Conservation (phyloP, 2,113 vertebrate species). For the Tachysurus vachellii region DNA sequence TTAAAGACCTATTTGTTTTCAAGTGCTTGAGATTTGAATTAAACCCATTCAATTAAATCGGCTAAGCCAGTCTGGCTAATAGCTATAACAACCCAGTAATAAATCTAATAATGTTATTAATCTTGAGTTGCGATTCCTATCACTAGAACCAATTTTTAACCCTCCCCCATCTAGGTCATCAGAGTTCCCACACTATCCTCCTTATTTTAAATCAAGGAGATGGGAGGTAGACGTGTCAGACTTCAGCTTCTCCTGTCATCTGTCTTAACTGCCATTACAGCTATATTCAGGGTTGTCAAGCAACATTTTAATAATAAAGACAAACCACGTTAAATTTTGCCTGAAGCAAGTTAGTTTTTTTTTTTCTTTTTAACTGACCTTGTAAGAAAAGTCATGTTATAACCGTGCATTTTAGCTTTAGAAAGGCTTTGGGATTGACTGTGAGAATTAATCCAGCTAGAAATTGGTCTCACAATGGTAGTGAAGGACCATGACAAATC, state of each 20-base stretch:
- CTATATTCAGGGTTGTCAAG: background rate
- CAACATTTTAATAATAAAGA: background rate
- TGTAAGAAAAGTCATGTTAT: constrained; percentile 5
- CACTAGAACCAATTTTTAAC: background rate
- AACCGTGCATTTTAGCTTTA: background rate
- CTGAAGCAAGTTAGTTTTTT: background rate
- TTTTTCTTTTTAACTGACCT: background rate
- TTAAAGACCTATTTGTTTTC: background rate
- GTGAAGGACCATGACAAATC: background rate
- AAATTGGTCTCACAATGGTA: background rate
- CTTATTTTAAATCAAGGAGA: background rate
- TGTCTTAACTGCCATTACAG: background rate
- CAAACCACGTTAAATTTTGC: background rate
- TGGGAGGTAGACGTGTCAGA: background rate
- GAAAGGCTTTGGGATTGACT: background rate
- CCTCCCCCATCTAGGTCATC: background rate
- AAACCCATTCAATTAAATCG: background rate
- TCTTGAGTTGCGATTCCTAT: background rate
- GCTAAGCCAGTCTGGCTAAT: background rate
- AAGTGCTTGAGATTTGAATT: background rate
- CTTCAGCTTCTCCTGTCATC: background rate
- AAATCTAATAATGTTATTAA: background rate
- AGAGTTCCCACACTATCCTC: background rate
- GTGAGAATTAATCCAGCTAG: background rate
- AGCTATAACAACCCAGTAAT: background rate